A percentile compares a stretch with the other conserved stretches of the same genome.
Conservation (phyloP, 2,113 vertebrate species). For the Drymodes brunneopygia region DNA sequence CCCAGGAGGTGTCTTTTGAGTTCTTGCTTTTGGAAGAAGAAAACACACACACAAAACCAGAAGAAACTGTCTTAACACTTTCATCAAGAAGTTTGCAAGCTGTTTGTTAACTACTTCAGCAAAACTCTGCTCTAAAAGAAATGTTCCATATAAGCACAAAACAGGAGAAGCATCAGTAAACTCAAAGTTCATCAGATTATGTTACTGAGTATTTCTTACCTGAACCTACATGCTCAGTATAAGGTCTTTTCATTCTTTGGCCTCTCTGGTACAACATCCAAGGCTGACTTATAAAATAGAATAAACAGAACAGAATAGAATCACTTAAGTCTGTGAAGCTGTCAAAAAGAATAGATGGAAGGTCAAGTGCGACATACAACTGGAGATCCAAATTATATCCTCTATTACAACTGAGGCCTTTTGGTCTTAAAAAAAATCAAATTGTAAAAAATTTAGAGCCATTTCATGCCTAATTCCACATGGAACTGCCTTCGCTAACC, state of each 20-base stretch:
- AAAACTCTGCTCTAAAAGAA: neutral
- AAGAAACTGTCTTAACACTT: neutral
- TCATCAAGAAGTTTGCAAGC: neutral
- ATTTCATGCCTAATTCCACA: neutral
- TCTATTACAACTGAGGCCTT: neutral
- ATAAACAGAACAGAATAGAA: neutral
- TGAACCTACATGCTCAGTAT: neutral
- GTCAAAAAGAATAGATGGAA: neutral
- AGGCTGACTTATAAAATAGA: neutral
- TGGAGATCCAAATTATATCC: neutral
- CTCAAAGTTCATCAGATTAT: neutral
- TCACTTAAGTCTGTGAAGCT: neutral
- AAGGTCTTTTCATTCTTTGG: neutral
- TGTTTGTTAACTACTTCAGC: neutral
- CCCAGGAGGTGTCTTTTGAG: neutral
- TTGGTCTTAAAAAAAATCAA: neutral
- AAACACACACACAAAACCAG: neutral
- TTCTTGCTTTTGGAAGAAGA: neutral
- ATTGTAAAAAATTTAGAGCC: neutral
- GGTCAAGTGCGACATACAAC: neutral
- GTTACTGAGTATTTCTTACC: neutral
- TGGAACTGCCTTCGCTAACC: neutral
- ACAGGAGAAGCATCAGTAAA: neutral
- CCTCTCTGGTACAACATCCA: neutral
- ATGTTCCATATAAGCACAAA: neutral